Evolutionary conservation across 2,888 invertebrate species (phyloP), one percentile per base, ranked within the genome.

Genomic region (Tachystola acroxantha): DNA sequence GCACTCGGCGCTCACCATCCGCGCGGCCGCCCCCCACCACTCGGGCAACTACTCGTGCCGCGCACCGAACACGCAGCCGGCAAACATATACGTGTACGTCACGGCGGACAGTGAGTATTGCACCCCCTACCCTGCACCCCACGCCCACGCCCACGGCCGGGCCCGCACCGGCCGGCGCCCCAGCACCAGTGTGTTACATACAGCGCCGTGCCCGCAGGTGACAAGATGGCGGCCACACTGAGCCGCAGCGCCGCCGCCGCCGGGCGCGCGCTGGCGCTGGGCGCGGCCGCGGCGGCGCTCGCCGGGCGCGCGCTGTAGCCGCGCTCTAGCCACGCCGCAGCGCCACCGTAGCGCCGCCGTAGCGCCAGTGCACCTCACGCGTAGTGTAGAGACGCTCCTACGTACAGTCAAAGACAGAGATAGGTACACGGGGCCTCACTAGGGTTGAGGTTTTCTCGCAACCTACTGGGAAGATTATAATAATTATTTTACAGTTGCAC

Each of bases 1-100:
- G 91, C 94, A 57, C 91, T 96, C 53, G 92, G 92, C 66, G 95
- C 96, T 76, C 90, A 91, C 62, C 91, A 93, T 68, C 92, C 92
- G 68, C 93, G 94, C 66, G 89, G 90, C 40, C 27, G 27, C 27
- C 2, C 12, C 27, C 27, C n/a, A 1, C 5, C 96, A 96, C 88
- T 94, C 95, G 57, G 96, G 96, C 66, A 96, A 96, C 89, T 96
- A 96, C 86, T 94, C 95, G 47, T 96, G 96, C 89, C 93, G 93
- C 75, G 95, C 96, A 59, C 93, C 94, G 73, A 95, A 95, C 88
- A 94, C 96, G 48, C 94, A 95, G 85, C 92, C 95, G 49, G 96
- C 96, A 60, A 94, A 93, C 79, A 95, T 95, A 71, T 93, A 91
- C 82, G 96, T 96, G 68, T 96, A 94, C 86, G 96, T 96, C 63